Percentiles rank a stretch among this genome's conserved stretches.
Evolutionary conservation across 2,888 invertebrate species (phyloP).

Genomic region (Ornithoptera priamus): DNA sequence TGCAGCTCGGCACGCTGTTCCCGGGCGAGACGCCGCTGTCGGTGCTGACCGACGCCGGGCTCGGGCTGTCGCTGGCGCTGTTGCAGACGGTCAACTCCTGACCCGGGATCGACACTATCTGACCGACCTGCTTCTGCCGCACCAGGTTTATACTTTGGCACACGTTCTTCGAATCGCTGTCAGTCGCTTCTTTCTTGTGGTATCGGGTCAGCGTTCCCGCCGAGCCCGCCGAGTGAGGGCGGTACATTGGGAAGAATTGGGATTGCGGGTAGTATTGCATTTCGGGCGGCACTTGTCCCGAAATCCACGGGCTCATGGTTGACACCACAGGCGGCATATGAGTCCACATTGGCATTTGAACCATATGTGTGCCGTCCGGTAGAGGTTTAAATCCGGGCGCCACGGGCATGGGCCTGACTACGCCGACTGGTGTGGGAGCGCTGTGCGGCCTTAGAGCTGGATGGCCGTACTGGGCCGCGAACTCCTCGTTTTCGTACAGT

Average conservation of each 20-base stretch:
- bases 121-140: slow-evolving; percentile 75
- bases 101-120: slow-evolving; percentile 70
- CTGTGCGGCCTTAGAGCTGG: slow-evolving; percentile 65
- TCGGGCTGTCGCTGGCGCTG: slow-evolving; percentile 66
- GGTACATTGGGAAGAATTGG: slow-evolving; percentile 71
- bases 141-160: slow-evolving; percentile 79
- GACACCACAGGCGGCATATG: slow-evolving; percentile 65
- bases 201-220: slow-evolving; percentile 73
- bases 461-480: slow-evolving; percentile 59
- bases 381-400: slow-evolving; percentile 54
- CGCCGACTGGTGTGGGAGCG: slow-evolving; percentile 63
- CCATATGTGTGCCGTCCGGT: slow-evolving; percentile 62
- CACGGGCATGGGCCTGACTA: slow-evolving; percentile 60
- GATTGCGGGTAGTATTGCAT: slow-evolving; percentile 73
- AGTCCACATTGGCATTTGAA: slow-evolving; percentile 71
- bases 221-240: slow-evolving; percentile 71
- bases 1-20: slow-evolving; percentile 65
- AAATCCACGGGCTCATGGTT: slow-evolving; percentile 64
- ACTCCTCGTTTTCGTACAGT: slow-evolving; percentile 65
- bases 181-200: slow-evolving; percentile 62
- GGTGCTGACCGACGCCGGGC: slow-evolving; percentile 70
- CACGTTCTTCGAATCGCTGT: slow-evolving; percentile 64
- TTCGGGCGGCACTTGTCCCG: slow-evolving; percentile 61
- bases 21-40: slow-evolving; percentile 73
- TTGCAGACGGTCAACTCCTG: slow-evolving; percentile 74